A percentile compares a stretch with the other conserved stretches of the same genome.
These are phyloP conservation scores for Aphaenogaster floridana DNA, from an alignment of 1,140 invertebrate species.

Conservation along the genomic window DNA sequence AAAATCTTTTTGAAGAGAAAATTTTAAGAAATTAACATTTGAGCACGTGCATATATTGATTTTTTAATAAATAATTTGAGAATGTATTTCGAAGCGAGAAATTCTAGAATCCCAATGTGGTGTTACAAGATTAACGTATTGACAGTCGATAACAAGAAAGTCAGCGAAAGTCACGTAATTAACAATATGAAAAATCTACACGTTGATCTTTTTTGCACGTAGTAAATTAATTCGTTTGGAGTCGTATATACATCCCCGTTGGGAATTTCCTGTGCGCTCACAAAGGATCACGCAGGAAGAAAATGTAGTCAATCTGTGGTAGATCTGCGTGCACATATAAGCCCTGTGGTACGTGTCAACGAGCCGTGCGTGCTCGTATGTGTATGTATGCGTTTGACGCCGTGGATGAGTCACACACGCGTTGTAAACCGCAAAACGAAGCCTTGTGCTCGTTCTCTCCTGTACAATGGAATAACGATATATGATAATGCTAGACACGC, in stretches of 20 bases:
- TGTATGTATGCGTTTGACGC: background rate
- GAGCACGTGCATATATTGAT: background rate
- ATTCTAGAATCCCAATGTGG: background rate
- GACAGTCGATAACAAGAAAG: background rate
- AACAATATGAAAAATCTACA: background rate
- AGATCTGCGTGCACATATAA: background rate
- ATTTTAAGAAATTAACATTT: background rate
- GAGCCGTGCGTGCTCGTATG: background rate
- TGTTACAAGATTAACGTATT: background rate
- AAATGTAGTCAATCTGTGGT: conserved; percentile 14
- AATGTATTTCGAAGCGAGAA: background rate
- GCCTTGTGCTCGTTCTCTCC: conserved; percentile 70
- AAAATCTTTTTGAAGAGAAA: background rate
- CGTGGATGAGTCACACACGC: conserved; percentile 47
- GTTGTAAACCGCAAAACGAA: conserved; percentile 63
- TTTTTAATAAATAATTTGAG: background rate
- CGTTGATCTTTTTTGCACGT: background rate
- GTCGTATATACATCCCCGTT: background rate
- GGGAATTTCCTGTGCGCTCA: conserved; percentile 38
- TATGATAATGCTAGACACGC: conserved; percentile 66
- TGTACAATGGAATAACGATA: conserved; percentile 72
- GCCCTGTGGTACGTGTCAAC: background rate
- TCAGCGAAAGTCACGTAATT: background rate
- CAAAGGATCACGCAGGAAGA: conserved; percentile 45
- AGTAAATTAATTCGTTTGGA: conserved; percentile 3